A percentile compares a stretch with the other conserved stretches of the same genome.
These are phyloP conservation scores for Chrysolina haemoptera DNA, from an alignment of 2,888 invertebrate genomes.

Conservation along the genomic window DNA sequence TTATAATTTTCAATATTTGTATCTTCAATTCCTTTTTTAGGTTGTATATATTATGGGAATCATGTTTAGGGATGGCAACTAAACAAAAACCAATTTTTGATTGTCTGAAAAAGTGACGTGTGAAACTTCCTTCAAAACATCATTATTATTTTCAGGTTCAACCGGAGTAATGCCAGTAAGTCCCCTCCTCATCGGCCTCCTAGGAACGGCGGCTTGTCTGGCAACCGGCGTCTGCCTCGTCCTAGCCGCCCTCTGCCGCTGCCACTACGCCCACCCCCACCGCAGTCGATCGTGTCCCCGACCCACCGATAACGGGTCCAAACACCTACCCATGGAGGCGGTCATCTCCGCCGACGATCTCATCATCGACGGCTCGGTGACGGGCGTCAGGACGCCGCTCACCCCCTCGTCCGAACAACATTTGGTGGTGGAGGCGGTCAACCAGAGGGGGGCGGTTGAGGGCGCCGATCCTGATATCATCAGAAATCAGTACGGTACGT, in stretches of 20 bases:
- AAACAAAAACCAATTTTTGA: too few relatives aligned
- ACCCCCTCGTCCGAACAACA: slow-evolving; percentile 65
- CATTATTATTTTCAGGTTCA: slow-evolving; percentile 72
- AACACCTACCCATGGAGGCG: slow-evolving; percentile 69
- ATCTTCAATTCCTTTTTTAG: too few relatives aligned
- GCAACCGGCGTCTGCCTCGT: slow-evolving; percentile 85
- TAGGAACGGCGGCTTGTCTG: slow-evolving; percentile 83
- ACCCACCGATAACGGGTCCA: slow-evolving; percentile 59
- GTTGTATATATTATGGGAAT: too few relatives aligned
- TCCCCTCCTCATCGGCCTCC: slow-evolving; percentile 83
- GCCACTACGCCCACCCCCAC: slow-evolving; percentile 62
- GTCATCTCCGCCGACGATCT: slow-evolving; percentile 68
- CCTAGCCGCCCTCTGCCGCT: slow-evolving; percentile 79
- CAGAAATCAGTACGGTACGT: slow-evolving; percentile 89
- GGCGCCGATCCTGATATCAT: slow-evolving; percentile 91
- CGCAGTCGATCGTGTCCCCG: slow-evolving; percentile 60
- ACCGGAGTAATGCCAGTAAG: slow-evolving; percentile 78
- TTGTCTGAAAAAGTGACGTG: too few relatives aligned
- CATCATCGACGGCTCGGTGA: slow-evolving; percentile 65
- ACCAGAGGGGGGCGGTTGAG: slow-evolving; percentile 72
- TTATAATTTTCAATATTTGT: too few relatives aligned
- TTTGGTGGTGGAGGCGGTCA: slow-evolving; percentile 61
- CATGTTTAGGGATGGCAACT: too few relatives aligned
- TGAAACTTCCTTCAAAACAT: too few relatives aligned
- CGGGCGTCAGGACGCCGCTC: slow-evolving; percentile 66